Conservation (phyloP, 2,888 invertebrate genomes). For the Mayetiola destructor region DNA sequence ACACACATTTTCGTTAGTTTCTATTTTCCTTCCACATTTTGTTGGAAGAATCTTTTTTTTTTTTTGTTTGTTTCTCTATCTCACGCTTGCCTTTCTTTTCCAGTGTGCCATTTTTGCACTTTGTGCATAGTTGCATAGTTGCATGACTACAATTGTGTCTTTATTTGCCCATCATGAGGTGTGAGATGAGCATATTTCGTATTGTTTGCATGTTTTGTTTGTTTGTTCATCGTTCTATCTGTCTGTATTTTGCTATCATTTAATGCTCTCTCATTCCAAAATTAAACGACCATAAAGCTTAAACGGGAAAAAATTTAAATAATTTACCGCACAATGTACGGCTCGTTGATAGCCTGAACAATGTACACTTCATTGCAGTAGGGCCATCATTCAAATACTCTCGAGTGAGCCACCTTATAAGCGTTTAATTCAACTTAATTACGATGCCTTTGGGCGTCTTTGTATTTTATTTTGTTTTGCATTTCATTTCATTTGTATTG, state of each 20-base stretch:
- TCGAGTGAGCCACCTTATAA: background rate
- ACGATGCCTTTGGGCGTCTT: background rate
- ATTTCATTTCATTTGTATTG: background rate
- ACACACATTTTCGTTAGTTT: background rate
- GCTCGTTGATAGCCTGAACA: background rate
- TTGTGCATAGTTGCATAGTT: background rate
- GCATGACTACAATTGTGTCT: background rate
- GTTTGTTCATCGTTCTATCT: background rate
- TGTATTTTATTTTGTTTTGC: background rate
- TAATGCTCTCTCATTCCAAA: background rate
- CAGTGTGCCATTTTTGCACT: background rate
- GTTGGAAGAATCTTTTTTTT: background rate
- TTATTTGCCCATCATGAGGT: background rate
- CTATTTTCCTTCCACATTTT: too few relatives aligned
- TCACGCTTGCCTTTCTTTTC: background rate
- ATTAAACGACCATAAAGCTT: too few relatives aligned
- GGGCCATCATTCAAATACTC: background rate
- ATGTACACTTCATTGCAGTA: background rate
- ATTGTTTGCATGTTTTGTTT: background rate
- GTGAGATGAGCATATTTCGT: background rate
- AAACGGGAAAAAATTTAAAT: too few relatives aligned
- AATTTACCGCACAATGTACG: background rate
- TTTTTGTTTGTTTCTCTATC: background rate
- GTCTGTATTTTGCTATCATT: background rate
- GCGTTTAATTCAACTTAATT: slow-evolving; percentile 1